Evolutionary conservation across 2,888 invertebrate species (phyloP), one percentile per base, ranked within the genome.

Genomic region (Ophion costatus): DNA sequence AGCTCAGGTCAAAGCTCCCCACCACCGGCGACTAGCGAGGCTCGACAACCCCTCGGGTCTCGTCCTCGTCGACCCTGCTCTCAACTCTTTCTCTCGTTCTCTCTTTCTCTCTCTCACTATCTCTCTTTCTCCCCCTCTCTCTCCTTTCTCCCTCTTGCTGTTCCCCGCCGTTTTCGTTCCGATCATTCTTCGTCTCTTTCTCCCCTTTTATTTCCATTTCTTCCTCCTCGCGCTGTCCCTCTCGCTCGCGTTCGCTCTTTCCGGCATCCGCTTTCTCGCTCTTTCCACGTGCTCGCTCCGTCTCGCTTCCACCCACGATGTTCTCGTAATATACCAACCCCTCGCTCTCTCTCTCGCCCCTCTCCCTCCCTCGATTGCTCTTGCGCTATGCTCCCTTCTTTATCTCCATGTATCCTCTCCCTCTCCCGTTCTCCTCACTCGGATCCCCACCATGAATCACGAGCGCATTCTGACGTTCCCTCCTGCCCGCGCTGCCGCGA

Each of bases 1-100:
- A 91, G 93, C 92, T 92, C 93, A 91, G 93, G 92, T 93, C 93
- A 93, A 92, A 92, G 91, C 91, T 91, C 92, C 92, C 92, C 91
- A 87, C 90, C 88, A 87, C 86, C 86, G 75, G 45, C 76, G 45
- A 24, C 66, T 59, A 66, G 42, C 66, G 82, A 80, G 79, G 75
- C 83, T 86, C 85, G 81, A 85, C 87, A 85, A 85, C 84, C 86
- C 86, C 85, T 87, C 86, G 85, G 83, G 86, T 85, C 84, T 80
- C 87, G 80, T 87, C 86, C 85, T 85, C 82, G 75, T 82, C 86
- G 76, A 80, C 83, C 87, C 88, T 82, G 75, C 83, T 64, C 83
- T 64, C 69, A 79, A 78, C 67, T 80, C 77, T 70, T 83, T 77
- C 76, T 61, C 71, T 76, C 75, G 33, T 61, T 71, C 7, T 59